Percentiles rank a stretch among this genome's conserved stretches.
Conservation (phyloP, 2,888 invertebrate species). For the Phengaris alcon region DNA sequence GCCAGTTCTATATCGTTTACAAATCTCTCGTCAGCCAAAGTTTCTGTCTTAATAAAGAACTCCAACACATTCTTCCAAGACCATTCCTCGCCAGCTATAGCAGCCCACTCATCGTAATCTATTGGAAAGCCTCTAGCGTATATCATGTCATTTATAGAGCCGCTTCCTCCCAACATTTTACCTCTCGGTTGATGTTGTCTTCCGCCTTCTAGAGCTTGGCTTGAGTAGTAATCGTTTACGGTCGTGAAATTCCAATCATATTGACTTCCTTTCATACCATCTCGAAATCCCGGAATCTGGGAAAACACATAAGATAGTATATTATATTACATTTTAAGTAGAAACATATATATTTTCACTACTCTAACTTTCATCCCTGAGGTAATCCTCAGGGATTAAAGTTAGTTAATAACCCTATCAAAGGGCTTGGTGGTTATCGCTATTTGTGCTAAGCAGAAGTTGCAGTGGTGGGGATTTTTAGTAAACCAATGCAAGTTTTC, state of each 20-base stretch:
- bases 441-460: too few relatives aligned
- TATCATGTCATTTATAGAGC: constrained; percentile 66
- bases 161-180: constrained; percentile 62
- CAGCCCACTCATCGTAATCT: constrained; percentile 65
- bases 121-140: constrained; percentile 62
- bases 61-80: constrained; percentile 56
- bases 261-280: constrained; percentile 46
- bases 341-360: too few relatives aligned
- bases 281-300: constrained; percentile 58
- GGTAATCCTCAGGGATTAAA: too few relatives aligned
- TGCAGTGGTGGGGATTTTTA: too few relatives aligned
- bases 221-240: constrained; percentile 49
- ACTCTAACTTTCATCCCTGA: too few relatives aligned
- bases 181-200: constrained; percentile 60
- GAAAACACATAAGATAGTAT: neutral
- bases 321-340: too few relatives aligned
- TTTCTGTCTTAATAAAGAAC: constrained; percentile 64
- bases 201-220: constrained; percentile 54
- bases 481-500: too few relatives aligned
- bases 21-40: constrained; percentile 58
- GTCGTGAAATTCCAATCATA: constrained; percentile 69
- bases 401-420: too few relatives aligned
- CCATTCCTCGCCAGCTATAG: constrained; percentile 52
- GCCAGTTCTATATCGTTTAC: constrained; percentile 50
- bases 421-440: too few relatives aligned